Conservation (phyloP, 2,113 vertebrate species). For the Mus spicilegus region DNA sequence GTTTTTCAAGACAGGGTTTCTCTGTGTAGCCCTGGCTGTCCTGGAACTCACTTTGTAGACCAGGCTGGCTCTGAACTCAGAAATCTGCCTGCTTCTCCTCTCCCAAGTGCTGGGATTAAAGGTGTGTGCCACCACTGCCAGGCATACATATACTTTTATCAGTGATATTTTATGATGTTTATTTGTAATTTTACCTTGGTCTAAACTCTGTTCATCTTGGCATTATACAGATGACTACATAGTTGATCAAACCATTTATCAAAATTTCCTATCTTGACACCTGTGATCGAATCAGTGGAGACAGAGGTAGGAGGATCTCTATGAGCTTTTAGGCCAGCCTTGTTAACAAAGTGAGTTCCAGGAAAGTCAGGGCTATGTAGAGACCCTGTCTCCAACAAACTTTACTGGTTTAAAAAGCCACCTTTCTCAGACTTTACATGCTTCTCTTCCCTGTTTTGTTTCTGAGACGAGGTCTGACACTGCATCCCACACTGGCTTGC, state of each 20-base stretch:
- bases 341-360: neutral
- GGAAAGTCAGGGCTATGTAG: neutral
- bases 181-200: constrained; percentile 26
- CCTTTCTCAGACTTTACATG: constrained; percentile 24
- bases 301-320: neutral
- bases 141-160: neutral
- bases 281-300: neutral
- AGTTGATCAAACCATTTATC: constrained; percentile 29
- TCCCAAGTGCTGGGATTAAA: too few relatives aligned
- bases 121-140: too few relatives aligned
- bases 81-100: too few relatives aligned
- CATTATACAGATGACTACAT: constrained; percentile 19
- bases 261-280: neutral
- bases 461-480: neutral
- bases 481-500: neutral
- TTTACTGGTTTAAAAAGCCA: neutral
- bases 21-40: too few relatives aligned
- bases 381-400: neutral
- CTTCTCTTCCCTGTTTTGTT: neutral
- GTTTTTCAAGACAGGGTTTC: too few relatives aligned
- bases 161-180: neutral
- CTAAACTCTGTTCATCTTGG: neutral
- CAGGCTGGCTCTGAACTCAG: too few relatives aligned
- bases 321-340: neutral
- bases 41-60: too few relatives aligned